Evolutionary conservation across 2,888 invertebrate species (phyloP).

Genomic region (Thecocarcelia acutangulata): DNA sequence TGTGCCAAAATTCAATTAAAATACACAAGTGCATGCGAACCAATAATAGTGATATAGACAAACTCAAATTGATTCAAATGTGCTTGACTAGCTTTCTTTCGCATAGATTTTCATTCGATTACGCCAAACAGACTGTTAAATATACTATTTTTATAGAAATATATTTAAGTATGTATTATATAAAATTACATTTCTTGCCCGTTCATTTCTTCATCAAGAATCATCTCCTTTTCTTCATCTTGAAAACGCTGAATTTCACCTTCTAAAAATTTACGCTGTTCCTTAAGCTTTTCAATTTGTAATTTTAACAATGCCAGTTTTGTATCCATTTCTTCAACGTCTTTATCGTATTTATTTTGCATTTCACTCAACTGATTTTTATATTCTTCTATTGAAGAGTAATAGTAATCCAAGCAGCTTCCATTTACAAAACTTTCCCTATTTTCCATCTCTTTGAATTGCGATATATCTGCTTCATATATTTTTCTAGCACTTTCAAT

Average conservation of each 20-base stretch:
- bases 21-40: too few relatives aligned
- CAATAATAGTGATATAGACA: too few relatives aligned
- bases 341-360: constrained; percentile 50
- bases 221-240: constrained; percentile 57
- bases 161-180: too few relatives aligned
- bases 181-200: too few relatives aligned
- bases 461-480: constrained; percentile 22
- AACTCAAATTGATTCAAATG: too few relatives aligned
- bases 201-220: constrained; percentile 24
- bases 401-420: constrained; percentile 49
- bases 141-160: too few relatives aligned
- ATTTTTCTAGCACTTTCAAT: not conserved
- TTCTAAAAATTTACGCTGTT: constrained; percentile 42
- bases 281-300: constrained; percentile 59
- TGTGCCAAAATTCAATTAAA: too few relatives aligned
- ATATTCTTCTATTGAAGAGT: constrained; percentile 46
- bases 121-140: too few relatives aligned
- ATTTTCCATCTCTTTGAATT: not conserved
- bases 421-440: constrained; percentile 19
- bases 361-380: constrained; percentile 56
- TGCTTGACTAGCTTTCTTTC: too few relatives aligned
- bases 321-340: constrained; percentile 57
- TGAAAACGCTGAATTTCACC: constrained; percentile 66
- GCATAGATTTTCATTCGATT: too few relatives aligned
- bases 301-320: constrained; percentile 36